A percentile compares a stretch with the other conserved stretches of the same genome.
Evolutionary conservation across 2,113 vertebrate species (phyloP).

Genomic region (Sorex araneus): DNA sequence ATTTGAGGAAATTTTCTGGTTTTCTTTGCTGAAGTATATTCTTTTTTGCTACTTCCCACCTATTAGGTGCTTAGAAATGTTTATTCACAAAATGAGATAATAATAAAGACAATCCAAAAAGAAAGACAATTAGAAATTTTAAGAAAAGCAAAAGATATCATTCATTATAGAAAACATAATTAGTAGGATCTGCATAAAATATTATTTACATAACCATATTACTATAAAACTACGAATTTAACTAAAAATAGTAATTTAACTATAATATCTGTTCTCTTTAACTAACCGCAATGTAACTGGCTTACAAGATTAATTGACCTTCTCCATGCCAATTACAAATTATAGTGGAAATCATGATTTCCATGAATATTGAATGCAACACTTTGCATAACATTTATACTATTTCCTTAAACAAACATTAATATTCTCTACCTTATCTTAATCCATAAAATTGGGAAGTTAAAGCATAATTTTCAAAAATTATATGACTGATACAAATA

Average conservation of each 20-base stretch:
- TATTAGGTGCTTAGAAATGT: neutral
- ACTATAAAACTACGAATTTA: conserved; percentile 36
- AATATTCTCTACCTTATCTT: neutral
- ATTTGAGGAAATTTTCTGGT: neutral
- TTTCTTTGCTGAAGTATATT: neutral
- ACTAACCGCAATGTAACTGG: neutral
- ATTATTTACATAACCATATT: conserved; percentile 8
- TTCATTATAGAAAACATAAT: conserved; percentile 6
- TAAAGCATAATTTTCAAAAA: conserved; percentile 7
- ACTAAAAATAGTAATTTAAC: conserved; percentile 21
- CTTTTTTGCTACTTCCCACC: neutral
- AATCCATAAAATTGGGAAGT: neutral
- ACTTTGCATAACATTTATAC: neutral
- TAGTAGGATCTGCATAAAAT: neutral
- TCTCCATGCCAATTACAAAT: neutral
- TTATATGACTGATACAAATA: neutral
- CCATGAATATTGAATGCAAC: neutral
- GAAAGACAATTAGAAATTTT: neutral
- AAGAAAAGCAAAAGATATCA: neutral
- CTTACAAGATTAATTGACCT: neutral
- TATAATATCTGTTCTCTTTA: conserved; percentile 2
- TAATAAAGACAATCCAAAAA: conserved; percentile 15
- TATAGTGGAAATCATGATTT: neutral
- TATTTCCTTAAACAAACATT: neutral
- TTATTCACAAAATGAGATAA: neutral